Evolutionary conservation across 1,140 invertebrate species (phyloP).

Genomic region (Homarus americanus): DNA sequence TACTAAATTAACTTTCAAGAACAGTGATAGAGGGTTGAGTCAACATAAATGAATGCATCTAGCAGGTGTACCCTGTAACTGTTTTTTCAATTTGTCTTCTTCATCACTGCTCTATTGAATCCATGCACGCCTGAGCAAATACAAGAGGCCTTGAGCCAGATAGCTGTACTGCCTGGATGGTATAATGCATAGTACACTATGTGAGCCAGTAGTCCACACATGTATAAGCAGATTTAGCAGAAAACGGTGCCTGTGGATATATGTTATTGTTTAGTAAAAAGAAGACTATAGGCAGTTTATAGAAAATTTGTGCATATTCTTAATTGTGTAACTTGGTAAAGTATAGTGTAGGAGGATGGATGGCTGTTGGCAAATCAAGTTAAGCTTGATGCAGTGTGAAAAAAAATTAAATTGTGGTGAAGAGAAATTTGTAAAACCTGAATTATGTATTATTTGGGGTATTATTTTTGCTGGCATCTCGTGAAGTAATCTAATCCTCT

Average conservation of each 20-base stretch:
- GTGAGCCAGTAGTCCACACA: slow-evolving; percentile 14
- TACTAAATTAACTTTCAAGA: too few relatives aligned
- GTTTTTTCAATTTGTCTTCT: too few relatives aligned
- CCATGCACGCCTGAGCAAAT: too few relatives aligned
- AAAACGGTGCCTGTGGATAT: slow-evolving; percentile 44
- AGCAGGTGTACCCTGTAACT: too few relatives aligned
- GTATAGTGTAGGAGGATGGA: neutral
- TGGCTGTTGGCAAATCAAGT: neutral
- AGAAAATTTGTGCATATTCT: neutral
- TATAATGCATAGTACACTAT: slow-evolving; percentile 56
- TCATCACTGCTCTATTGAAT: too few relatives aligned
- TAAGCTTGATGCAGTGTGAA: too few relatives aligned
- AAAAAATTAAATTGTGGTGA: too few relatives aligned
- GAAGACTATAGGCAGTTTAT: neutral
- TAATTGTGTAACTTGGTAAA: neutral
- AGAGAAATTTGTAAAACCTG: neutral
- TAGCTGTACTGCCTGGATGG: slow-evolving; percentile 65
- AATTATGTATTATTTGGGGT: neutral
- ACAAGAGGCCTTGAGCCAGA: too few relatives aligned
- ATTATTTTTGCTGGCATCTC: too few relatives aligned
- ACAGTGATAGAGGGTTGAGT: too few relatives aligned
- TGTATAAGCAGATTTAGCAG: slow-evolving; percentile 15
- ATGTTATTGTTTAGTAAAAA: neutral
- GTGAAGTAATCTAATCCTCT: too few relatives aligned
- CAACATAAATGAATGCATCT: too few relatives aligned